Evolutionary conservation across 1,140 invertebrate genomes (phyloP), one percentile per base, ranked within the genome.

Genomic region (Calephelis virginiensis): DNA sequence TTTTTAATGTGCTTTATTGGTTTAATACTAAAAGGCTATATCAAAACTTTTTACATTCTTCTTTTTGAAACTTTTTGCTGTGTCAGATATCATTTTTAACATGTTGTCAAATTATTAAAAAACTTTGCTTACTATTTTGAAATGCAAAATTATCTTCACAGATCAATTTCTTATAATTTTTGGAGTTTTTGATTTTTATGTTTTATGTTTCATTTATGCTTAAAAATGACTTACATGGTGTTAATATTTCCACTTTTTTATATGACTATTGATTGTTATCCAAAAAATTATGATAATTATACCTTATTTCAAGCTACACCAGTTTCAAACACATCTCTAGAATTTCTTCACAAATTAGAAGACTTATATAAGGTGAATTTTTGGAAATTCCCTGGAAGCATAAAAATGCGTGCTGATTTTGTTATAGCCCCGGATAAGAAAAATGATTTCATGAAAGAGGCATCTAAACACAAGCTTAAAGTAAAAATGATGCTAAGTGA

Each of bases 271-370:
- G 5, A 50, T 47, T 77, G 73, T 46, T 1, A 46, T 6, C 59
- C 76, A 61, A 83, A 72, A 63, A 82, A 73, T 43, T 87, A 85
- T 61, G 1, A 74, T 17, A 85, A 85, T 40, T 82, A 82, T n/a
- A 79, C 81, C 0, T 64, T 87, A 7, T 85, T 70, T 37, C 75
- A 82, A 48, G 83, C 72, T 5, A 77, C 81, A 40, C 85, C 85
- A 6, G 70, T 76, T 0, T 76, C 62, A 38, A 66, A 72, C 0
- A 45, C 65, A 11, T 72, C 86, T 63, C 69, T 88, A 14, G 49
- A 74, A 4, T 89, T 83, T 63, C 77, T 83, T 48, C 69, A 72
- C 17, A 83, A 85, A 64, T 43, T 86, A 12, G 78, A 63, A 53
- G 9, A 45, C 0, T 47, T 71, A 1, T 81, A 80, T 60, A 61